Base-by-base conservation (phyloP, 2,113 vertebrate genomes). In the Platichthys flesus region DNA sequence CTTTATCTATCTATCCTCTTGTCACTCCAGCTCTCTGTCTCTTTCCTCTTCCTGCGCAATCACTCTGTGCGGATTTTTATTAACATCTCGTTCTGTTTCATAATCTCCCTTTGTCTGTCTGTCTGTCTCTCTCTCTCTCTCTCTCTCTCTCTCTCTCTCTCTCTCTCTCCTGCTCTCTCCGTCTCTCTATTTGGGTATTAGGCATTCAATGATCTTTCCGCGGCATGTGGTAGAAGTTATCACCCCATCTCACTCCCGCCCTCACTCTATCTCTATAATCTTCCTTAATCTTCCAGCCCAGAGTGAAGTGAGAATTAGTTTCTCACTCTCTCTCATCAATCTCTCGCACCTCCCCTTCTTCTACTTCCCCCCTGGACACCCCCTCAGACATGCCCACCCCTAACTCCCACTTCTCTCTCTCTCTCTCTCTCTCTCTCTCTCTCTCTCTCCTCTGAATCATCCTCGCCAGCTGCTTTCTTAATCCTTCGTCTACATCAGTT, bases 281-380 rank as follows among this genome's bases (percentile, higher is more conserved):
- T 93, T 90, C 91, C 88, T 89, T 94, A 95, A 93, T 94, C 93
- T 95, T 90, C 84, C 91, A 87, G 90, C 87, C 90, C 89, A 91
- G 88, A 92, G 92, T 91, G 91, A 94, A 94, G 92, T 94, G 92
- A 94, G 94, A 95, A 95, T 95, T 94, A 92, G 91, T 94, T 94
- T 92, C 91, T 92, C 90, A 82, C 86, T 92, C 90, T 89, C 81
- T 64, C 88, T 93, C 93, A 93, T 93, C 91, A 94, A 93, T 95
- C 91, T 90, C 85, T 78, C 78, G 84, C 88, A 85, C 92, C 83
- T 87, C 81, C 75, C 84, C 77, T 74, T 71, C 85, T 78, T 54
- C 20, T 54, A 9, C 18, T 9, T 21, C 79, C 74, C 47, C 37
- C 37, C 59, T 2, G 13, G 35, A 26, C 69, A 15, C 67, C 7